Evolutionary conservation across 2,888 invertebrate genomes (phyloP), one percentile per base, ranked within the genome.

Genomic region (Orthonevra nobilis): DNA sequence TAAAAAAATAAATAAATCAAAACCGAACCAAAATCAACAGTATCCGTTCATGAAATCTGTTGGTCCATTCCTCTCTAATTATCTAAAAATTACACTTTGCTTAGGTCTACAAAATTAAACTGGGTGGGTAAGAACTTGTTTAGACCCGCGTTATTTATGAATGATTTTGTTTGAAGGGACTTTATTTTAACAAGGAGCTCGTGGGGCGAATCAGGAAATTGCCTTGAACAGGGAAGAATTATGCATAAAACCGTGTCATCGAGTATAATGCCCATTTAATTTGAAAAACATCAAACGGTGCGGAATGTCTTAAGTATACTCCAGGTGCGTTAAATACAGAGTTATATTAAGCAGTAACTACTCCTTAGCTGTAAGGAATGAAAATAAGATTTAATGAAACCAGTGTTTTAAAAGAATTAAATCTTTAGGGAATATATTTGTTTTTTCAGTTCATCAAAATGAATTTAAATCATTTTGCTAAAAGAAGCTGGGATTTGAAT

Each of bases 61-160:
- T 20, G 12, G 2, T 9, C 2, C 19, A 50, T 34, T 50, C 46
- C 12, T 34, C 10, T 19, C 19, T 50, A 32, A 50, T 50, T 50
- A 32, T n/a, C 19, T 3, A 12, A 50, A 34, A 50, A 42, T 58
- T 38, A 40, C 17, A 30, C 30, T 28, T 32, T 42, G 48, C 28
- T 48, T 48, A 28, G 61, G 48, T 20, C n/a, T 19, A n/a, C 61
- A 28, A 48, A 61, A 61, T 61, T 48, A 48, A 38, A n/a, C 23
- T 19, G n/a, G 19, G 1, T 14, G 26, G 9, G 10, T 12, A 5
- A 36, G 28, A 46, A 46, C 26, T 26, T 38, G 15, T 2, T 28
- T 20, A 26, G n/a, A n/a, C 14, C 20, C 14, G 14, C 15, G 20
- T 20, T 14, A 44, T 23, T 44, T 32, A 26, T 34, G 34, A 60